A percentile compares a stretch with the other conserved stretches of the same genome.
Evolutionary conservation across 2,113 vertebrate species (phyloP).

Genomic region (Poeciliopsis retropinna): DNA sequence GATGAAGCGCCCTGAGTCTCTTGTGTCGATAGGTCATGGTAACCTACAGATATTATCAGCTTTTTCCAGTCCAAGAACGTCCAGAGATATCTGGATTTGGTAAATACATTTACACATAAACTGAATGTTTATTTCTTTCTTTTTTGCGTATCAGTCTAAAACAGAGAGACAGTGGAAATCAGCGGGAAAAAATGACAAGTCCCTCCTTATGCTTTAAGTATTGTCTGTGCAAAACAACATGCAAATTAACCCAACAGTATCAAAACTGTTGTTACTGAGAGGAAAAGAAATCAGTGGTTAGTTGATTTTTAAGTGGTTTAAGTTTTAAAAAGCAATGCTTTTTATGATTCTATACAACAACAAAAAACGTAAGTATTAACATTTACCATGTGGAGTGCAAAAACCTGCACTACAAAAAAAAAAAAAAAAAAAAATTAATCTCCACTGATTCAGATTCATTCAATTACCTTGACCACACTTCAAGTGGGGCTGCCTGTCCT

Average conservation of each 20-base stretch:
- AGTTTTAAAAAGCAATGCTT: no score
- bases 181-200: not conserved
- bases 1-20: conserved; percentile 1
- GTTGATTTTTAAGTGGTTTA: not conserved
- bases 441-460: not conserved
- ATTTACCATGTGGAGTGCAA: not conserved
- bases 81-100: not conserved
- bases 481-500: conserved; percentile 35
- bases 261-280: not conserved
- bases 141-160: not conserved
- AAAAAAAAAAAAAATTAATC: not conserved
- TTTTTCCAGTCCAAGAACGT: conserved; percentile 2
- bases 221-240: not conserved
- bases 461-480: conserved; percentile 35
- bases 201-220: not conserved
- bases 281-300: not conserved
- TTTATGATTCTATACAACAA: not conserved
- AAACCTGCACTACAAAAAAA: not conserved
- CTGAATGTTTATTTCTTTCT: not conserved
- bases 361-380: not conserved
- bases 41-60: conserved; percentile 6
- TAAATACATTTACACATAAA: not conserved
- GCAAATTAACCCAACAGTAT: no score
- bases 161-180: not conserved
- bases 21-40: conserved; percentile 10